These are phyloP conservation scores for Thunnus thynnus DNA, from an alignment of 2,113 vertebrate genomes.

Conservation along the genomic window DNA sequence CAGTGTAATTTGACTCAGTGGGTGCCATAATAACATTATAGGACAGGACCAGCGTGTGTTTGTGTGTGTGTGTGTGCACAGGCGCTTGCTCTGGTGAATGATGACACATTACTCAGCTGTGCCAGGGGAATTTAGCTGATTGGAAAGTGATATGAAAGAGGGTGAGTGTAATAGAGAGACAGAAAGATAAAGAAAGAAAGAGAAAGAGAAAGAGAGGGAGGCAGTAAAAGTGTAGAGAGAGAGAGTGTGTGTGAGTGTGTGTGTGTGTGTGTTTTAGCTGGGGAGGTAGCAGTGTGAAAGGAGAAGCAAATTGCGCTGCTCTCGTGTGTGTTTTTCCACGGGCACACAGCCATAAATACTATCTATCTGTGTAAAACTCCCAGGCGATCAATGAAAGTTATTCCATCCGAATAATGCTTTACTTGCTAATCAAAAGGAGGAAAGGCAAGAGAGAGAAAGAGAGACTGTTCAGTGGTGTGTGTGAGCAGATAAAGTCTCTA, in stretches of 20 bases:
- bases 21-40: slow-evolving; percentile 75
- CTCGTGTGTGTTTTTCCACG: slow-evolving; percentile 47
- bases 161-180: slow-evolving; percentile 22
- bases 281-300: slow-evolving; percentile 52
- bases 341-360: slow-evolving; percentile 55
- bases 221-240: slow-evolving; percentile 10
- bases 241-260: neutral
- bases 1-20: slow-evolving; percentile 76
- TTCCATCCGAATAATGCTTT: slow-evolving; percentile 57
- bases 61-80: slow-evolving; percentile 31
- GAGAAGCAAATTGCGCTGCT: slow-evolving; percentile 55
- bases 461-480: slow-evolving; percentile 16
- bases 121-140: slow-evolving; percentile 74
- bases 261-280: slow-evolving; percentile 43
- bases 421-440: slow-evolving; percentile 55
- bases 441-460: slow-evolving; percentile 3
- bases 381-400: slow-evolving; percentile 51
- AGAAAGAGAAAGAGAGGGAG: neutral
- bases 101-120: slow-evolving; percentile 63
- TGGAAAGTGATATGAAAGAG: slow-evolving; percentile 68
- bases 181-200: slow-evolving; percentile 5
- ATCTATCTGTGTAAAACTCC: slow-evolving; percentile 57
- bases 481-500: slow-evolving; percentile 55
- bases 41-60: slow-evolving; percentile 44
- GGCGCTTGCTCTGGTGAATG: slow-evolving; percentile 37